Base-by-base conservation (phyloP, 2,888 invertebrate species). In the Marronus borbonicus region DNA sequence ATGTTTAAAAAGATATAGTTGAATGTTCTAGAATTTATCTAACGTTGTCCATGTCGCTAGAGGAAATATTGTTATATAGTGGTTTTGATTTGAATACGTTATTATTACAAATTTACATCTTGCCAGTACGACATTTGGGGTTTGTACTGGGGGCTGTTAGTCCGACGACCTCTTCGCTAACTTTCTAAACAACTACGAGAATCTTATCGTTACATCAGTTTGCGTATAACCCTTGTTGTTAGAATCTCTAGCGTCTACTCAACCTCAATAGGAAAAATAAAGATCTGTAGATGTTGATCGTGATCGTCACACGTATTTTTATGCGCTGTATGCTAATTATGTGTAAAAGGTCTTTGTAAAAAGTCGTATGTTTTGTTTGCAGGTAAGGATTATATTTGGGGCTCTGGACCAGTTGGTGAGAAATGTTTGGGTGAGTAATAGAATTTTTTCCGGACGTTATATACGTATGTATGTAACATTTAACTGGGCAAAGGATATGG, bases 381-480 rank as follows among this genome's bases (percentile, higher is more conserved):
- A 92, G 93, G 93, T 87, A 89, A 90, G 86, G 93, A 93, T 87
- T 92, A 91, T 85, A 92, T 93, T 82, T 92, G 92, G 92, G 92
- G 92, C 70, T 89, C 89, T 78, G 91, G 92, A 77, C 89, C 88
- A 85, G 89, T 91, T 80, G 92, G 92, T 74, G 88, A 90, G 79
- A 90, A 90, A 87, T 93, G 93, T 86, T 90, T 90, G 90, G 91
- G 92, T 92, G 88, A 89, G 90, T 85, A 44, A 8, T 39, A 65
- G 31, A 65, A 14, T 65, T 65, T 65, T 65, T 65, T 20, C 12
- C 44, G 36, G 31, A 39, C 39, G 65, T 44, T 17, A 44, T 39
- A 44, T 66, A 39, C 17, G 5, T 66, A 66, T 36, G 31, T 3
- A 24, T 31, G 28, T 52, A 24, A 44, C 50, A 52, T 31, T 2